Percentiles rank a stretch among this genome's conserved stretches.
These are phyloP conservation scores for Drosophila elegans DNA, from an alignment of 1,140 invertebrate genomes.

Conservation along the genomic window DNA sequence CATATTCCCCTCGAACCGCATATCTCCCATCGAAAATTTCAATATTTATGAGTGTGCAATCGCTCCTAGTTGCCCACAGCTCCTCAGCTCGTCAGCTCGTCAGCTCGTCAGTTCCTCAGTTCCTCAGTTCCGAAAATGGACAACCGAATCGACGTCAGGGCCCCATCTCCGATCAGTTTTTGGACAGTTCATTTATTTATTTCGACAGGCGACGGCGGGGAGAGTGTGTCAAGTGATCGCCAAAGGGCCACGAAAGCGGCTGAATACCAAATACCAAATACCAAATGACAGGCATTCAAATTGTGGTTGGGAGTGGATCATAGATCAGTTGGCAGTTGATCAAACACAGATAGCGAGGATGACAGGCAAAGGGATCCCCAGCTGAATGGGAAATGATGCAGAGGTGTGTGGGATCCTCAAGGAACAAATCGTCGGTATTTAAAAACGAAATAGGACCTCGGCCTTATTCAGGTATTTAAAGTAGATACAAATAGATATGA, in stretches of 20 bases:
- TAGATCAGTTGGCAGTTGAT: conserved; percentile 39
- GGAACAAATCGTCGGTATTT: not conserved
- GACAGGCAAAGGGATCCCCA: not conserved
- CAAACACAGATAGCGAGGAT: conserved; percentile 17
- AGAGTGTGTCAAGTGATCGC: conserved; percentile 59
- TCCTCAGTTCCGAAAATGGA: conserved; percentile 25
- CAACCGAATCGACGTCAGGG: conserved; percentile 13
- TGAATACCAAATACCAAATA: not conserved
- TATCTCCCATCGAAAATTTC: conserved; percentile 36
- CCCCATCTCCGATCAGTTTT: conserved; percentile 12
- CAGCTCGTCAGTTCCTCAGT: conserved; percentile 2
- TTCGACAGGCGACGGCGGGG: conserved; percentile 12
- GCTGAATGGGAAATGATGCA: conserved; percentile 3
- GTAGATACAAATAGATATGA: not conserved
- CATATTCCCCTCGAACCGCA: conserved; percentile 13
- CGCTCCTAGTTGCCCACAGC: conserved; percentile 32
- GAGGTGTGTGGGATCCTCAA: not conserved
- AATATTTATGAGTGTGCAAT: conserved; percentile 54
- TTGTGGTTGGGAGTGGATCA: conserved; percentile 21
- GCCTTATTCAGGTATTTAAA: not conserved
- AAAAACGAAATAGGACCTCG: not conserved
- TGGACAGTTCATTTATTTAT: conserved; percentile 39
- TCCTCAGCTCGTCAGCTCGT: conserved; percentile 1
- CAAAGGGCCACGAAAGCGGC: conserved; percentile 32
- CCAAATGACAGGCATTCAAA: conserved; percentile 18